Percentiles rank a stretch among this genome's conserved stretches.
Evolutionary conservation across 2,888 invertebrate species (phyloP).

Genomic region (Abscondita cerata): DNA sequence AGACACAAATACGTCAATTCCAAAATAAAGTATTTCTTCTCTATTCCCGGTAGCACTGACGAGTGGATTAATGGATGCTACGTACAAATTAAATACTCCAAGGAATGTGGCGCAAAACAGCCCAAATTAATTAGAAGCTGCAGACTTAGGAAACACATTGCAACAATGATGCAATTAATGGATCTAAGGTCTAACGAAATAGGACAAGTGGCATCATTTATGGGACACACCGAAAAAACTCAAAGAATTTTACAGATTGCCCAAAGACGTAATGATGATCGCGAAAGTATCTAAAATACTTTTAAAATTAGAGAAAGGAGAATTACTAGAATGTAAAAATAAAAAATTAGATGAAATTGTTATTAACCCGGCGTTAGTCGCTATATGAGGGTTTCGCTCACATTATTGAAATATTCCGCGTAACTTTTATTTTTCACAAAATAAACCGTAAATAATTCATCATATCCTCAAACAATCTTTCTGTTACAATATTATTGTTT

Average conservation of each 20-base stretch:
- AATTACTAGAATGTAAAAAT: constrained; percentile 23
- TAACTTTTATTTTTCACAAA: too few species aligned
- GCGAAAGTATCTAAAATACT: constrained; percentile 25
- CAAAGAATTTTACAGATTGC: constrained; percentile 24
- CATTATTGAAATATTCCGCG: too few species aligned
- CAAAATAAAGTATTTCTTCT: constrained; percentile 13
- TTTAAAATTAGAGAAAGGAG: constrained; percentile 27
- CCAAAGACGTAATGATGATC: constrained; percentile 23
- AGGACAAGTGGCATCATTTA: constrained; percentile 15
- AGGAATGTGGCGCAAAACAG: constrained; percentile 13
- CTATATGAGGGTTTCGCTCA: too few species aligned
- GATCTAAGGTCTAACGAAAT: constrained; percentile 12
- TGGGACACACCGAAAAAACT: constrained; percentile 20
- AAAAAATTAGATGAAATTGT: constrained; percentile 27
- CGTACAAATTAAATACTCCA: constrained; percentile 11
- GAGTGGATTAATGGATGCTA: constrained; percentile 18
- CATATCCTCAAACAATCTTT: too few species aligned
- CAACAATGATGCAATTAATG: constrained; percentile 13
- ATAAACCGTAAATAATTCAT: too few species aligned
- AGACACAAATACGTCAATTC: constrained; percentile 13
- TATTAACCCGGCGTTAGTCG: constrained; percentile 12
- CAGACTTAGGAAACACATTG: constrained; percentile 40
- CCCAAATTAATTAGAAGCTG: constrained; percentile 10
- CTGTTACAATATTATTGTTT: too few species aligned
- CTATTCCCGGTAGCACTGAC: constrained; percentile 9